phyloP scores from a whole-genome alignment of 2,113 vertebrate species.

The Scophthalmus maximus region DNA sequence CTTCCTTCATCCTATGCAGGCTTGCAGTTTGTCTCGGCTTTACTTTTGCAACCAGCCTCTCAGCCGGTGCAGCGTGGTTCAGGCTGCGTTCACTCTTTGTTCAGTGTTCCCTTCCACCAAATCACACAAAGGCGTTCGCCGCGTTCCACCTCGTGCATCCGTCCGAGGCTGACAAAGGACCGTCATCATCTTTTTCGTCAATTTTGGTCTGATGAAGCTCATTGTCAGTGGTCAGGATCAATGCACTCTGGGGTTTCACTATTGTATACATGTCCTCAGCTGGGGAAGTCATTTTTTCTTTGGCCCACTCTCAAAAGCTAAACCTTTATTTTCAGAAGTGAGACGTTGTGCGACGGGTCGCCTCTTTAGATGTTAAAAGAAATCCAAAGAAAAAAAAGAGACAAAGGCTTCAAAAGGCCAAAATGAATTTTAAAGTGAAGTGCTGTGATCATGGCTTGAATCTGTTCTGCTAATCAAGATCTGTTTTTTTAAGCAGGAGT shows the following conservation, averaged over 20 bases:
- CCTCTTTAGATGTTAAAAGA: neutral
- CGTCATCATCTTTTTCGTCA: neutral
- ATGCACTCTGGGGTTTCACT: neutral
- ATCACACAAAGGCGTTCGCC: neutral
- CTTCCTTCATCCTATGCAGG: too few relatives aligned
- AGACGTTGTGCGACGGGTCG: neutral
- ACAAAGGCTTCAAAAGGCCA: accelerated
- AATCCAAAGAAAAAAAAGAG: neutral
- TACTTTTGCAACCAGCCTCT: too few relatives aligned
- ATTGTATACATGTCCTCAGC: neutral
- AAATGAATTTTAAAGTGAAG: neutral
- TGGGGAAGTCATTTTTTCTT: neutral
- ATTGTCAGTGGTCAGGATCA: neutral
- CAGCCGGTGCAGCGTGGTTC: too few relatives aligned
- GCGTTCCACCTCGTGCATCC: neutral
- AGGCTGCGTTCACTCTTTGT: too few relatives aligned
- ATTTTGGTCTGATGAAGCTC: too few relatives aligned
- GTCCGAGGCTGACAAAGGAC: neutral
- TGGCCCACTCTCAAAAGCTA: neutral
- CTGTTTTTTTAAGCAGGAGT: neutral
- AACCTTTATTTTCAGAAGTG: neutral
- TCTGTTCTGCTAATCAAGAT: neutral
- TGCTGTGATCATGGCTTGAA: neutral
- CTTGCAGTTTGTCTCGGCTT: too few relatives aligned
- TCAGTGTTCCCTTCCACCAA: neutral